A percentile compares a stretch with the other conserved stretches of the same genome.
phyloP scores from a whole-genome alignment of 2,113 vertebrate genomes.

The Trinectes maculatus region DNA sequence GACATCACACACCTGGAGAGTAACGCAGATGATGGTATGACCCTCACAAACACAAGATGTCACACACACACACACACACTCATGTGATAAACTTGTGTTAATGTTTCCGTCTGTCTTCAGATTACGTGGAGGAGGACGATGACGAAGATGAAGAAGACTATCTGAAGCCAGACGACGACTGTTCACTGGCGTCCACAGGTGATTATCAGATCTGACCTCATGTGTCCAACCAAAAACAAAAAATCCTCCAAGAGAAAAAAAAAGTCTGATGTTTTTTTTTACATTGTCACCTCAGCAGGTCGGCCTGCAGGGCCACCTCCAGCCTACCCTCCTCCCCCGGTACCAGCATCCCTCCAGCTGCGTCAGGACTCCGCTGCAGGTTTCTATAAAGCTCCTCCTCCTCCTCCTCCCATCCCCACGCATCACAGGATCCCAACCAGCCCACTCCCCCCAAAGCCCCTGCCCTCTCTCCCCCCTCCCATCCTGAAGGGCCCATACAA shows the following conservation, averaged over 20 bases:
- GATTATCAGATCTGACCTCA: slow-evolving; percentile 3
- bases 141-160: slow-evolving; percentile 86
- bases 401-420: slow-evolving; percentile 57
- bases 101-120: slow-evolving; percentile 65
- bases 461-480: slow-evolving; percentile 10
- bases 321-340: slow-evolving; percentile 89
- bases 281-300: slow-evolving; percentile 51
- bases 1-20: slow-evolving; percentile 85
- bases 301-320: slow-evolving; percentile 82
- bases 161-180: slow-evolving; percentile 83
- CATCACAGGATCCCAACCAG: slow-evolving; percentile 73
- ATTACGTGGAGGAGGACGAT: slow-evolving; percentile 87
- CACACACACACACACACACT: background rate
- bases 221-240: no score
- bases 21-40: slow-evolving; percentile 85
- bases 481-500: slow-evolving; percentile 49
- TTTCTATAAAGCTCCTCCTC: slow-evolving; percentile 64
- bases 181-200: slow-evolving; percentile 61
- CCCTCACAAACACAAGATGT: background rate
- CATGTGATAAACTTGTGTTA: background rate
- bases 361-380: slow-evolving; percentile 37
- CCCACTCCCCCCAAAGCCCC: slow-evolving; percentile 65
- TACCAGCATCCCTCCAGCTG: slow-evolving; percentile 75
- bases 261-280: background rate
- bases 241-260: no score